phyloP scores from a whole-genome alignment of 2,797 vertebrate species.

The Orestias chungarensis region DNA sequence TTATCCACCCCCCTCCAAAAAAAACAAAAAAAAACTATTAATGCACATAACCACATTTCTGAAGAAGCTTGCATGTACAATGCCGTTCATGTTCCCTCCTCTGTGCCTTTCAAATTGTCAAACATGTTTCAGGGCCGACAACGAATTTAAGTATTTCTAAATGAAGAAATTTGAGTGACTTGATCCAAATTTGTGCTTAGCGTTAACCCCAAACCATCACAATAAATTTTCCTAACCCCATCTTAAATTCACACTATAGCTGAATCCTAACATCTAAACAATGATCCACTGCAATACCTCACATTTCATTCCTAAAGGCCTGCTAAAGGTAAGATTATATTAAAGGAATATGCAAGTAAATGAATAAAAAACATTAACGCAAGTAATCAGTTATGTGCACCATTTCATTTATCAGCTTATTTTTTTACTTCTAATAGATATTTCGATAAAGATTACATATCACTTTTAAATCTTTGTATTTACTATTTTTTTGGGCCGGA shows the following conservation, averaged over 20 bases:
- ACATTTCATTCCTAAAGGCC: not conserved
- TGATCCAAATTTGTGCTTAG: not conserved
- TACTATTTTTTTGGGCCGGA: not conserved
- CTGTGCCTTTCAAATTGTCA: not conserved
- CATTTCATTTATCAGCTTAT: too few species aligned
- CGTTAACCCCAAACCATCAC: not conserved
- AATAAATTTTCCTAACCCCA: not conserved
- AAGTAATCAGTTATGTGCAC: not conserved
- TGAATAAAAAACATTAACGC: not conserved
- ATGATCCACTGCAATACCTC: not conserved
- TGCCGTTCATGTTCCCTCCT: not conserved
- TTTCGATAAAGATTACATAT: too few species aligned
- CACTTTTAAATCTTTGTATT: not conserved
- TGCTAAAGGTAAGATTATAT: not conserved
- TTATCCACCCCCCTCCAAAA: too few species aligned
- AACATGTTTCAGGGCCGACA: not conserved
- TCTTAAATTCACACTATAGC: not conserved
- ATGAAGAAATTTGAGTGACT: not conserved
- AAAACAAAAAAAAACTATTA: too few species aligned
- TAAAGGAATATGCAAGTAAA: not conserved
- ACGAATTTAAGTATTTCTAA: not conserved
- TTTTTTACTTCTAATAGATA: too few species aligned
- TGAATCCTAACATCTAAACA: not conserved
- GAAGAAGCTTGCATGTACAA: too few species aligned
- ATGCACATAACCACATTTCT: too few species aligned